A percentile compares a stretch with the other conserved stretches of the same genome.
These are phyloP conservation scores for Rhegmatorhina hoffmannsi DNA, from an alignment of 2,113 vertebrate species.

Conservation along the genomic window DNA sequence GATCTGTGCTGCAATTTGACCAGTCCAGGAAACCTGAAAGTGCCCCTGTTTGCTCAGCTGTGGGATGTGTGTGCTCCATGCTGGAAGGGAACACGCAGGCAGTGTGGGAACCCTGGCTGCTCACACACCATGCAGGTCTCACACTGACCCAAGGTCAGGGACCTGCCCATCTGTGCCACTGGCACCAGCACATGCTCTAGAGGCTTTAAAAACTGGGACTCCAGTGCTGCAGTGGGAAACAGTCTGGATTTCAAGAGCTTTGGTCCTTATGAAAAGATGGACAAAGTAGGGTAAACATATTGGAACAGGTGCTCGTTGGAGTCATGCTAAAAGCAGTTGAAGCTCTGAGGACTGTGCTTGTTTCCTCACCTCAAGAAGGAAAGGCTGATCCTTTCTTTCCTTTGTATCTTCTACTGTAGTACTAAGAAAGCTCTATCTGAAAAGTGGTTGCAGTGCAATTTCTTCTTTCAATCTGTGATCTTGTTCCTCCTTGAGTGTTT, in stretches of 20 bases:
- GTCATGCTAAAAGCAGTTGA: neutral
- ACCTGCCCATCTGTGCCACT: neutral
- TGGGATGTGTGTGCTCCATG: neutral
- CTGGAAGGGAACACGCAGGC: neutral
- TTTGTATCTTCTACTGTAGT: neutral
- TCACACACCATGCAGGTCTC: rapidly evolving
- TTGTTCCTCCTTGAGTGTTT: neutral
- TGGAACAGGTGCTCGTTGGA: neutral
- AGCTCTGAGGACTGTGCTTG: neutral
- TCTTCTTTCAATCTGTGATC: neutral
- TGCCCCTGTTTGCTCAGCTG: constrained; percentile 12
- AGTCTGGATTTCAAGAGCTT: neutral
- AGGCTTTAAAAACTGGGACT: neutral
- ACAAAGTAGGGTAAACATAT: neutral
- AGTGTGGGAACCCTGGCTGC: neutral
- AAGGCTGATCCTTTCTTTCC: neutral
- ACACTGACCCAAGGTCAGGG: neutral
- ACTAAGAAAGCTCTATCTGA: neutral
- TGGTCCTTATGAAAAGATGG: neutral
- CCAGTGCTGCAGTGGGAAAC: neutral
- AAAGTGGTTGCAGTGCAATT: neutral
- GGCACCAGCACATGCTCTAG: neutral
- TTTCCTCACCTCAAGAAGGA: neutral
- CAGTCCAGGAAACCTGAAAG: no score
- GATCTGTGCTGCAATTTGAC: neutral